Base-by-base conservation (phyloP, 2,113 vertebrate species). In the Peromyscus californicus region DNA sequence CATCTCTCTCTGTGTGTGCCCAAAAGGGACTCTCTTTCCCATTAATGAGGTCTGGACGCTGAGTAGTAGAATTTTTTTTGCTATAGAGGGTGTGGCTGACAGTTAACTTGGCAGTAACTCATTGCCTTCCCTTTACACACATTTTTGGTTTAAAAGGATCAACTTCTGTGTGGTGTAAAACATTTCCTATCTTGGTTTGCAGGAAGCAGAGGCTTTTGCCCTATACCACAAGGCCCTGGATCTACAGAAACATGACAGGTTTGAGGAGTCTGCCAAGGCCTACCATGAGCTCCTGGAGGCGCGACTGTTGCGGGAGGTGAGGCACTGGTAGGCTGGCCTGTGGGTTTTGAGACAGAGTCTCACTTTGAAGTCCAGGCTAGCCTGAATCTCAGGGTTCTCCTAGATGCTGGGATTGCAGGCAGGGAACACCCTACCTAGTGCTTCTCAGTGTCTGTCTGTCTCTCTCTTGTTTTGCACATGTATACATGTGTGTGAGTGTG, bases 171-270 rank as follows among this genome's bases (percentile, higher is more conserved):
- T 33, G 42, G 0, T 22, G 3, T 87, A n/a, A 93, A 72, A 75
- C 0, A 15, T 96, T 4, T 96, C 4, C 9, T 83, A 7, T 90
- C 96, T 98, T 95, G 48, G 63, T 96, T 95, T 21, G 1, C 97
- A 99, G 99, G 99, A 99, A 98, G 99, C 99, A 0, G 99, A 99
- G 98, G 99, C 99, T 8, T 99, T 99, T 98, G 99, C 99, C 93
- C 98, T 99, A 76, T 99, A 99, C 91, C 99, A 99, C 98, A 99
- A 99, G 98, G 99, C 99, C 67, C 98, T 99, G 98, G 99, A 99
- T 98, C 99, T 99, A 84, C 99, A 99, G 98, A 99, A 99, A 94
- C 99, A 99, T 31, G 99, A 99, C 98, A 98, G 99, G 67, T 99
- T 99, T 98, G 99, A 99, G 72, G 99, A 99, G 67, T 99, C 99